Base-by-base conservation (phyloP, 2,888 invertebrate species). In the Tenodera sinensis region DNA sequence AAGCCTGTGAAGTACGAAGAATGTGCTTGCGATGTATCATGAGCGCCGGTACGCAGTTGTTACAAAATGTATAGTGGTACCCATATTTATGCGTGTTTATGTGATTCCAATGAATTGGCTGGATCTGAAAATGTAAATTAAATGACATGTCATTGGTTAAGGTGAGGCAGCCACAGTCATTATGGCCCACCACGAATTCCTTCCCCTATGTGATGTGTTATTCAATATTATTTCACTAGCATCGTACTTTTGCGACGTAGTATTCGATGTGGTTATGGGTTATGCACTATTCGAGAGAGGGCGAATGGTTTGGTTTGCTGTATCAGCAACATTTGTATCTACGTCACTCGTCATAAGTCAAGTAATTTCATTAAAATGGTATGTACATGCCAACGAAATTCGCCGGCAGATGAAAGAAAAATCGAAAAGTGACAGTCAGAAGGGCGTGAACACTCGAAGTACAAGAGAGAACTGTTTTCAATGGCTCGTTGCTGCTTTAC, bases 211-310 rank as follows among this genome's bases (percentile, higher is more conserved):
- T 95, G 98, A 98, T 94, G 97, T 98, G 91, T 94, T 98, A 86
- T 98, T 98, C 95, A 98, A 98, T 94, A 97, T 98, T 93, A 97
- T 98, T 92, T 98, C 98, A 86, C 94, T 98, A 91, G 97, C 97
- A 89, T 97, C 97, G 34, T 98, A 98, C 93, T 98, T 98, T 93
- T 98, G 98, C 94, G 97, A 98, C 94, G 96, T 97, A 90, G 97
- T 98, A 12, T 98, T 98, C 93, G 97, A 98, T 93, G 95, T 97
- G 90, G 96, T 98, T 89, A 96, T 97, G 94, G 96, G 97, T 85
- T 98, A 97, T 93, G 97, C 97, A 34, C 94, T 98, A 54, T 96
- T 97, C 91, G 96, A 96, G 92, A 94, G 95, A 89, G 95, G 95
- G 81, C 94, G 95, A 91, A 94, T 94, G 90, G 94, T 95, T 90